phyloP scores from a whole-genome alignment of 30 jellyfish, hydroid and myxozoan species.

The Cassiopea xamachana region DNA sequence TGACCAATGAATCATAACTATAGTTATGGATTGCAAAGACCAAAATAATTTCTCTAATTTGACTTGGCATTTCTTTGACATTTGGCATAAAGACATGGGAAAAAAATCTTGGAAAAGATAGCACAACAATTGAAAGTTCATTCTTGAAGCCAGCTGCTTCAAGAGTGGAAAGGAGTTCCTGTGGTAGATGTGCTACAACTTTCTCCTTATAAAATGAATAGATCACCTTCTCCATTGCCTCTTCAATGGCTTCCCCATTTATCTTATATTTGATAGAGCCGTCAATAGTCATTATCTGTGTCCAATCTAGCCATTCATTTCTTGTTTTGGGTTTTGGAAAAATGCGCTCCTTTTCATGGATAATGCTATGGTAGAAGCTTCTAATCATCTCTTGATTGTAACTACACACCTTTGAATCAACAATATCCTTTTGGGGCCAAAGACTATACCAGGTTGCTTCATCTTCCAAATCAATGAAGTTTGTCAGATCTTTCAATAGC shows the following conservation, averaged over 20 bases:
- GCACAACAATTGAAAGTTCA: background rate
- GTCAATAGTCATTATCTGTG: conserved; percentile 27
- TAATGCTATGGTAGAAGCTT: conserved; percentile 8
- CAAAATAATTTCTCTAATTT: conserved; percentile 14
- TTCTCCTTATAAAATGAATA: background rate
- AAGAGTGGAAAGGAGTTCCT: conserved; percentile 1
- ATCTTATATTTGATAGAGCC: background rate
- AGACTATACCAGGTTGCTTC: conserved; percentile 35
- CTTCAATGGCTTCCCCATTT: background rate
- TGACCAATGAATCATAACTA: background rate
- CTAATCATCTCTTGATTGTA: conserved; percentile 10
- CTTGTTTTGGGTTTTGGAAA: background rate
- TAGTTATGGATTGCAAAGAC: background rate
- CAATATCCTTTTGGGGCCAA: conserved; percentile 2
- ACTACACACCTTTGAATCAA: background rate
- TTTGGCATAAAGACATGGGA: conserved; percentile 31
- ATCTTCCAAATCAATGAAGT: background rate
- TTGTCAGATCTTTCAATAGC: conserved; percentile 12
- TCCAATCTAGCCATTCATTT: conserved; percentile 38
- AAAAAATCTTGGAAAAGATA: conserved; percentile 20
- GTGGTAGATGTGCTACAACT: conserved; percentile 26
- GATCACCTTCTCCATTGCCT: conserved; percentile 10
- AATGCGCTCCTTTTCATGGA: background rate
- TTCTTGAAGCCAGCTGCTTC: conserved; percentile 28
- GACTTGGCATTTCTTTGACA: background rate